Evolutionary conservation across 2,797 vertebrate species (phyloP), one percentile per base, ranked within the genome.

Genomic region (Sebastes trivittatus): DNA sequence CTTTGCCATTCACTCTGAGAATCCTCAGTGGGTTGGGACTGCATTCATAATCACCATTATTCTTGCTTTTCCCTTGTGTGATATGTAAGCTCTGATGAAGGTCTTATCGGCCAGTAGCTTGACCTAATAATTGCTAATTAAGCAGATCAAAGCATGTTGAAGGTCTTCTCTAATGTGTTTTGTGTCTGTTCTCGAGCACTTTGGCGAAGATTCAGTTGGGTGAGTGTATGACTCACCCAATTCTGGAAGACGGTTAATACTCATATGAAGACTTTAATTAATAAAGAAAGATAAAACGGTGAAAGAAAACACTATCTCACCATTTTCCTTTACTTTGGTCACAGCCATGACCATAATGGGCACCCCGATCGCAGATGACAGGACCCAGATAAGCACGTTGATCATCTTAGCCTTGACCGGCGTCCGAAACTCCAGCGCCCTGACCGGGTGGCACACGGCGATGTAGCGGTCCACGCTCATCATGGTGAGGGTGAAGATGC

Each of bases 401-500:
- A 99, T 98, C 75, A 98, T 56, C 93, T 98, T 98, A 9, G 97
- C 98, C 70, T 98, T 99, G 77, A 95, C 95, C 0, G 98, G 96
- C 0, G 98, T 98, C 42, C 97, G 96, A 88, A 98, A 98, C 79
- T 96, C 97, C 86, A 98, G 91, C 0, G 98, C 98, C 74, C 96
- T 95, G 77, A 99, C 96, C 0, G 97, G 98, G 88, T 99, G 98
- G 88, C 98, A 99, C 79, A 99, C 98, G 0, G 98, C 98, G 0
- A 99, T 90, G 84, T 99, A 99, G 81, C 98, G 98, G 87, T 99
- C 98, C 14, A 98, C 97, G 0, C 97, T 98, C 98, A 99, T 98
- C 97, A 98, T 98, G 74, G 98, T 99, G 55, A 99, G 96, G 1
- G 98, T 99, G 93, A 98, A 97, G 95, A 97, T 98, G 81, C 97